Conservation (phyloP, 2,888 invertebrate species). For the Lasioglossum villosulum region DNA sequence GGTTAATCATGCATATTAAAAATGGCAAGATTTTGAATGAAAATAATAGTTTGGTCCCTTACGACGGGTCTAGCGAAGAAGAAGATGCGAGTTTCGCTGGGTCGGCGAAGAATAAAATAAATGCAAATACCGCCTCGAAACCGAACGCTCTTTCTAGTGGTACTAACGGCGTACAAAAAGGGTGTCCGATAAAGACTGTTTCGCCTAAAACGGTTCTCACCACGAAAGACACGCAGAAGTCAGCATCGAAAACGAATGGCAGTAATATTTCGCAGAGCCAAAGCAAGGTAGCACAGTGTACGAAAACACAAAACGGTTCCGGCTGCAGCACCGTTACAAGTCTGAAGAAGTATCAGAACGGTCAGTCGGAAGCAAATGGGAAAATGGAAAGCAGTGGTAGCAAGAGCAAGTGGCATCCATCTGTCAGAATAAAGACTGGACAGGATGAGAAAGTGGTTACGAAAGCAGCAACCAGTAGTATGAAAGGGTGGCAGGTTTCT, state of each 20-base stretch:
- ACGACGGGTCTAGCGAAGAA: conserved; percentile 82
- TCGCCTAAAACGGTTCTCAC: conserved; percentile 48
- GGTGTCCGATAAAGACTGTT: conserved; percentile 42
- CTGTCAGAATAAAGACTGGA: conserved; percentile 71
- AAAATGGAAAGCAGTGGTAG: conserved; percentile 71
- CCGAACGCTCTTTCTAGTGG: conserved; percentile 22
- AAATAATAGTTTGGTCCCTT: conserved; percentile 81
- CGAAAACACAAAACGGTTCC: conserved; percentile 60
- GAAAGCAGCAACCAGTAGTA: conserved; percentile 77
- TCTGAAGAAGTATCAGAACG: conserved; percentile 74
- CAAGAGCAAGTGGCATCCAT: conserved; percentile 78
- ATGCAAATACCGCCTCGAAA: conserved; percentile 45
- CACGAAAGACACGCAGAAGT: conserved; percentile 64
- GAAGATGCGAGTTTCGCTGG: conserved; percentile 69
- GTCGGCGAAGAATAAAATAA: conserved; percentile 45
- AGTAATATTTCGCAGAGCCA: conserved; percentile 46
- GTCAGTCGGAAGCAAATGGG: conserved; percentile 72
- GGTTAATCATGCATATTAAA: conserved; percentile 77
- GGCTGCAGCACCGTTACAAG: conserved; percentile 40
- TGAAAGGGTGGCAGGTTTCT: conserved; percentile 80
- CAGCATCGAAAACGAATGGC: conserved; percentile 50
- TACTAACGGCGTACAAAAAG: conserved; percentile 58
- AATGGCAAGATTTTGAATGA: conserved; percentile 78
- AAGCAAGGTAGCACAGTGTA: conserved; percentile 48
- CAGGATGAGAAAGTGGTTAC: conserved; percentile 78